Percentiles rank a stretch among this genome's conserved stretches.
phyloP scores from a whole-genome alignment of 2,888 invertebrate genomes.

The Brachyptera risi region DNA sequence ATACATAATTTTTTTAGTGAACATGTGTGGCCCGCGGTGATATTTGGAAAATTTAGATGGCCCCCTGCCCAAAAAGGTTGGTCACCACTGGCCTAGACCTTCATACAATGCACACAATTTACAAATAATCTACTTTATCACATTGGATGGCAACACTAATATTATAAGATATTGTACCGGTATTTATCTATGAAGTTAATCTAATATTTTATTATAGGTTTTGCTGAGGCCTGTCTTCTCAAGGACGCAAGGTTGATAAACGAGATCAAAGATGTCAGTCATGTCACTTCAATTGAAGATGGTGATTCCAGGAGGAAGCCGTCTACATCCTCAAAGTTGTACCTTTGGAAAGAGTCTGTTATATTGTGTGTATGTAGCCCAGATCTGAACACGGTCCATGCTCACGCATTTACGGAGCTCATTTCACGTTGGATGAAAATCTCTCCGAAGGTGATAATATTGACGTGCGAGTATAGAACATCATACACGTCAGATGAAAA shows the following conservation, averaged over 20 bases:
- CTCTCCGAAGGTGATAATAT: conserved; percentile 23
- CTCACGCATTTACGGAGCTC: conserved; percentile 21
- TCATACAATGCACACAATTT: too few species aligned
- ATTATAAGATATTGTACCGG: too few species aligned
- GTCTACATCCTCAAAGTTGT: background rate
- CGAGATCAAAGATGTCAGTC: conserved; percentile 1
- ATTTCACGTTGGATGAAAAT: conserved; percentile 21
- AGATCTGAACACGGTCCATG: conserved; percentile 13
- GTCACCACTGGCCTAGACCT: too few species aligned
- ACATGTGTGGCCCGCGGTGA: too few species aligned
- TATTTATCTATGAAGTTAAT: too few species aligned
- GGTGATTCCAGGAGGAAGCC: background rate
- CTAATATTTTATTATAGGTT: conserved; percentile 22
- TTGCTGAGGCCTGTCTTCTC: conserved; percentile 15
- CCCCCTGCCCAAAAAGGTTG: too few species aligned
- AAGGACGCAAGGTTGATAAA: conserved; percentile 5
- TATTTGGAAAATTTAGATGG: too few species aligned
- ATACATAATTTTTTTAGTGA: too few species aligned
- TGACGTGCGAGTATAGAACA: conserved; percentile 10
- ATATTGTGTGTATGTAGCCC: conserved; percentile 19
- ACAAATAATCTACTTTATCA: too few species aligned
- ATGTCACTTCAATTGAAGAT: background rate
- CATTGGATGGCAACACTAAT: too few species aligned
- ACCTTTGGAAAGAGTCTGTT: background rate
- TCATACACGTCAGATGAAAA: background rate